Evolutionary conservation across 2,113 vertebrate genomes (phyloP).

Genomic region (Euleptes europaea): DNA sequence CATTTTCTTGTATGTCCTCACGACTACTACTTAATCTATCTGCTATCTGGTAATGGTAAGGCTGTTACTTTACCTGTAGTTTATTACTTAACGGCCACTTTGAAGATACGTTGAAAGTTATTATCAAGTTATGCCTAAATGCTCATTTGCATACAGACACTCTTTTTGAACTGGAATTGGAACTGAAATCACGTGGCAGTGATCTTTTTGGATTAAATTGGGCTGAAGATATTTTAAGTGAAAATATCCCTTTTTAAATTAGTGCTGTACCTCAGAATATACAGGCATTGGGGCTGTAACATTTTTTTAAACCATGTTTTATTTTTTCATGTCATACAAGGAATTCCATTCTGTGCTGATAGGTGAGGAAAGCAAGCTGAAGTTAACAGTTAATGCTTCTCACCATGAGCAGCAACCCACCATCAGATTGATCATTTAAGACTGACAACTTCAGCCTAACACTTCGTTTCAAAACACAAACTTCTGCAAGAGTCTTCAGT

Average conservation of each 20-base stretch:
- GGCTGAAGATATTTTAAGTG: not conserved
- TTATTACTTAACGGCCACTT: too few relatives aligned
- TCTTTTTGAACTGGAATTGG: too few relatives aligned
- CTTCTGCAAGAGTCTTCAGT: not conserved
- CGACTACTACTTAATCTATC: too few relatives aligned
- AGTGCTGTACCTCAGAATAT: too few relatives aligned
- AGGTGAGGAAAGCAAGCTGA: not conserved
- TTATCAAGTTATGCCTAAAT: too few relatives aligned
- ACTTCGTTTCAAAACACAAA: not conserved
- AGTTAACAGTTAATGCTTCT: not conserved
- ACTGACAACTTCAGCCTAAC: not conserved
- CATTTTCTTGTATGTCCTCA: too few relatives aligned
- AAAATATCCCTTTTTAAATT: not conserved
- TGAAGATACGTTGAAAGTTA: too few relatives aligned
- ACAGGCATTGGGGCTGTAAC: not conserved
- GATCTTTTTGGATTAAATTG: not conserved
- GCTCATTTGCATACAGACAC: too few relatives aligned
- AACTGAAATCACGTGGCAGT: not conserved
- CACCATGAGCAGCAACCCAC: not conserved
- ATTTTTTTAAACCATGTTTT: not conserved
- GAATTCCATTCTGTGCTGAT: not conserved
- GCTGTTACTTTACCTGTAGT: too few relatives aligned
- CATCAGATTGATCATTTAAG: not conserved
- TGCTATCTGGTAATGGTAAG: too few relatives aligned
- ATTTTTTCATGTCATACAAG: not conserved